Evolutionary conservation across 2,888 invertebrate genomes (phyloP).

Genomic region (Tuta absoluta): DNA sequence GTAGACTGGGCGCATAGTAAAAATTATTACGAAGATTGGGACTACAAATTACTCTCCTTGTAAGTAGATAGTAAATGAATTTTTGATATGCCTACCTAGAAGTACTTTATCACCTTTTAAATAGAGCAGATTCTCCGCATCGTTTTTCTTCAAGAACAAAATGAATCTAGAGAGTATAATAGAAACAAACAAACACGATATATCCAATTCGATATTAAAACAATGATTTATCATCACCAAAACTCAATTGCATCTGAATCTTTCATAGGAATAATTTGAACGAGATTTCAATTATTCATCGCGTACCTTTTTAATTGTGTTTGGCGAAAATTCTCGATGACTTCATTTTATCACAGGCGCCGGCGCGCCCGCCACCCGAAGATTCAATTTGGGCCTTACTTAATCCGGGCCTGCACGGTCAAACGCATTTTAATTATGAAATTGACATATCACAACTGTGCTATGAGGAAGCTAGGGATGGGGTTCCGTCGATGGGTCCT

Average conservation of each 20-base stretch:
- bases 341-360: constrained; percentile 58
- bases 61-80: too few relatives aligned
- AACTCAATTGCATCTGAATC: not conserved
- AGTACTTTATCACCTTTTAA: too few relatives aligned
- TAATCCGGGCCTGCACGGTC: constrained; percentile 75
- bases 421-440: constrained; percentile 80
- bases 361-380: constrained; percentile 50
- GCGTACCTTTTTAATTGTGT: constrained; percentile 67
- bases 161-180: too few relatives aligned
- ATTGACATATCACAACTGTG: constrained; percentile 73
- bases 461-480: constrained; percentile 13
- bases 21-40: too few relatives aligned
- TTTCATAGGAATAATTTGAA: not conserved
- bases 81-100: too few relatives aligned
- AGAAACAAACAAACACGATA: not conserved
- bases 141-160: too few relatives aligned
- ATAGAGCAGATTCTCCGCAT: too few relatives aligned
- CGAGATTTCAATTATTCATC: constrained; percentile 49
- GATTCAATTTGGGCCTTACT: constrained; percentile 66
- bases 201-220: not conserved
- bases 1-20: too few relatives aligned
- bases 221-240: not conserved
- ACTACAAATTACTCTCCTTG: too few relatives aligned
- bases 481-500: too few relatives aligned
- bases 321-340: constrained; percentile 63